Base-by-base conservation (phyloP, 2,888 invertebrate species). In the Lissocephala sabroskyi region DNA sequence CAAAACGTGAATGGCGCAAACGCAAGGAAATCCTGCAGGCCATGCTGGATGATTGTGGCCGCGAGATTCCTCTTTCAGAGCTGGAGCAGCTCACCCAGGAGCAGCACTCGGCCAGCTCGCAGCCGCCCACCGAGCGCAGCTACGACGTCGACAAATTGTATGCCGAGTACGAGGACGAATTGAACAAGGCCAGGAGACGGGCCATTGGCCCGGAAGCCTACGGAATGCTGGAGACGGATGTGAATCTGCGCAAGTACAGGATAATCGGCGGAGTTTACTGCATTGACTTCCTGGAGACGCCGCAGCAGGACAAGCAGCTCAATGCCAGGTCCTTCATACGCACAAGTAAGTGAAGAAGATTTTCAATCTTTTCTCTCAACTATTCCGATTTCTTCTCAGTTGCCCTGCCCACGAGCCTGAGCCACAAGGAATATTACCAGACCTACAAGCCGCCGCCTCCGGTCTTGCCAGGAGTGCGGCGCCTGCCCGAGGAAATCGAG, bases 401-500 rank as follows among this genome's bases (percentile, higher is more conserved):
- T 47, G 23, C 23, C 23, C 23, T 23, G 23, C 23, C 23, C 4
- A 88, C 89, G 56, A 85, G 87, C 13, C 83, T 93, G 74, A 85
- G 86, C 59, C 84, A 85, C 32, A 88, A 88, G 13, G 84, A 86
- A 1, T 93, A 92, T 71, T 87, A 87, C 49, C 89, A 90, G 11
- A 87, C 88, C 14, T 93, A 92, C 79, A 86, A 87, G 1, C 90
- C 92, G 0, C 91, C 92, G 0, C 87, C 88, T 0, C 88, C 90
- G 0, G 87, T 88, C 0, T 87, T 89, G 1, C 87, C 90, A 0
- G 91, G 91, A 0, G 88, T 90, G 2, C 88, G 89, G 3, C 87
- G 92, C 37, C 86, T 90, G 16, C 93, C 94, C 0, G 93, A 94
- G 84, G 91, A 93, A 75, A 91, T 94, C 17, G 94, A 94, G 70